Base-by-base conservation (phyloP, 2,113 vertebrate genomes). In the Ondatra zibethicus region DNA sequence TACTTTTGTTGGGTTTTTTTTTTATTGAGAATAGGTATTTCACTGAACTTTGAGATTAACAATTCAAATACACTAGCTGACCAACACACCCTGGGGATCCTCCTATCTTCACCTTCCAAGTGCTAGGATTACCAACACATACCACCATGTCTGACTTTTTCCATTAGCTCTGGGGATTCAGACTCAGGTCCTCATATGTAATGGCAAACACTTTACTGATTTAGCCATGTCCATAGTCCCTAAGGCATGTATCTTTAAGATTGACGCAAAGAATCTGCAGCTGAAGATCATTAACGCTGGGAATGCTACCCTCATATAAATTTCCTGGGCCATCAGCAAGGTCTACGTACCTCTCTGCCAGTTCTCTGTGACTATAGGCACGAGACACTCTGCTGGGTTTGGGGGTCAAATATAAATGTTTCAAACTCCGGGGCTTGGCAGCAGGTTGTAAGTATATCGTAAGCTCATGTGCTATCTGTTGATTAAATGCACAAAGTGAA, bases 291-390 rank as follows among this genome's bases (percentile, higher is more conserved):
- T 52, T 5, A 47, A 70, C 31, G 42, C 9, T 90, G 72, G 23
- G 13, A 58, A 10, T 65, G 27, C 27, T 0, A 80, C n/a, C 16
- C 2, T 7, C 0, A 7, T 27, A 21, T 66, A 36, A 52, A n/a
- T 29, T 36, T 47, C 19, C 76, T 63, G 12, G 5, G 3, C 36
- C 5, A 1, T 36, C 14, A 3, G 6, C 8, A 9, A 1, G 0
- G 11, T 36, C 47, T 90, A 50, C 10, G 6, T 93, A 70, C 10
- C 14, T 93, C 39, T 42, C 65, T 50, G n/a, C 36, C 50, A 42
- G 0, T 19, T 45, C 58, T 45, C 80, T 39, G 1, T 10, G 27
- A 66, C 45, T 47, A 29, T 5, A 86, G 61, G 42, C 17, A 66
- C 0, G 29, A 66, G 61, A 19, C 8, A 65, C 14, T 29, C 52